Evolutionary conservation across 2,888 invertebrate genomes (phyloP), one percentile per base, ranked within the genome.

Genomic region (Macrophya annulata): DNA sequence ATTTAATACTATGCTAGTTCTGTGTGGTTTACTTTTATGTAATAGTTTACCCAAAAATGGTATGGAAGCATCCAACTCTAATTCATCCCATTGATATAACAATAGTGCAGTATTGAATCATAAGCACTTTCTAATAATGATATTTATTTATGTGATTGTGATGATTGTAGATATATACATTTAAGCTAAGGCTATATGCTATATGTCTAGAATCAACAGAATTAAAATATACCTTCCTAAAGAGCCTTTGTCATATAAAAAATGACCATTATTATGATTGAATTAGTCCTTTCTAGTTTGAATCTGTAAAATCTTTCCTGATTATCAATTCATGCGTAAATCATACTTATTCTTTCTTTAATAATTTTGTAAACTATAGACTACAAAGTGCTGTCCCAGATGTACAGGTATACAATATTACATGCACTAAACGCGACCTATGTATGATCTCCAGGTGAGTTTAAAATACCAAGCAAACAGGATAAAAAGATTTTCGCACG

Each of bases 1-100:
- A 90, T 91, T 90, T 91, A 90, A 89, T 87, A 85, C 83, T 31
- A 40, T 55, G 48, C 31, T 17, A 74, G 37, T 72, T 79, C 17
- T 37, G 15, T 17, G 8, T 37, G 17, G 21, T 37, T 15, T 17
- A 5, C 4, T 48, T 76, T 76, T 31, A 45, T 21, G 4, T 71
- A 71, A 37, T n/a, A 40, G 71, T 37, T 71, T 43, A 8, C 40
- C 71, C 40, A n/a, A 71, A 71, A 43, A 71, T 17, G n/a, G 71
- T 40, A 0, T n/a, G n/a, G 17, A 37, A 31, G 0, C 25, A 4
- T 4, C n/a, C 40, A 40, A 71, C 40, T n/a, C 17, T 71, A 1
- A 71, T 40, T 17, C 8, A 71, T 71, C 37, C 37, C 5, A 71
- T 71, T 17, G 40, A 40, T 9, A 17, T 25, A 21, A 25, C 12